Base-by-base conservation (phyloP, 2,113 vertebrate species). In the Chamaetylas fuelleborni region DNA sequence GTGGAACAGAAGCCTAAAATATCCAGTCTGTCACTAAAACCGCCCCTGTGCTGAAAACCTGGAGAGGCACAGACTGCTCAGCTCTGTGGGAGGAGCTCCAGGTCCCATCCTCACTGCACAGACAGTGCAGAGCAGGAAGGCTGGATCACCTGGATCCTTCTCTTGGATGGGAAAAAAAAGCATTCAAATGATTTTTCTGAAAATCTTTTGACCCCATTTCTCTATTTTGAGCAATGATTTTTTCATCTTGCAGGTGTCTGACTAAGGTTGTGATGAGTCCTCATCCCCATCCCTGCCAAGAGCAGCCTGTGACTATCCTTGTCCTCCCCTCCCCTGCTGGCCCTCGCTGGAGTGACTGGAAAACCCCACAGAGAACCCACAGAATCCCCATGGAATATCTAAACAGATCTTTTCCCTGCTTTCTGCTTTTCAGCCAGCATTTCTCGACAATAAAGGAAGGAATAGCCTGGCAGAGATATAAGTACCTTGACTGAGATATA, bases 21-120 rank as follows among this genome's bases (percentile, higher is more conserved):
- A 95, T 2, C 47, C 80, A 62, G 87, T 94, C 93, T 95, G 81
- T 72, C 84, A 50, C 74, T 65, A 66, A 85, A 92, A 65, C 61
- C 38, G 0, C 70, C 74, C 66, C 66, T 69, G 70, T 60, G 51
- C 84, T 80, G 84, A 6, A 82, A 90, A 80, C 78, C 84, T 82
- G 58, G 70, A 50, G 86, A 92, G 70, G 14, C 56, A 14, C 86
- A 89, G 48, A 11, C 81, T 77, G 58, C 78, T 42, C 15, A 56
- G 77, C 31, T 74, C 69, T 10, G 50, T 1, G 12, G 48, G 74
- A 76, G 77, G 34, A 84, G 73, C 61, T 89, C 50, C 33, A 11
- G 33, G 54, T 34, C 54, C 24, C 87, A 81, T 34, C 67, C 38
- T 2, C 6, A 6, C 53, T 5, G 3, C 48, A 31, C 24, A 43